Conservation (phyloP, 2,113 vertebrate species). For the Scophthalmus maximus region DNA sequence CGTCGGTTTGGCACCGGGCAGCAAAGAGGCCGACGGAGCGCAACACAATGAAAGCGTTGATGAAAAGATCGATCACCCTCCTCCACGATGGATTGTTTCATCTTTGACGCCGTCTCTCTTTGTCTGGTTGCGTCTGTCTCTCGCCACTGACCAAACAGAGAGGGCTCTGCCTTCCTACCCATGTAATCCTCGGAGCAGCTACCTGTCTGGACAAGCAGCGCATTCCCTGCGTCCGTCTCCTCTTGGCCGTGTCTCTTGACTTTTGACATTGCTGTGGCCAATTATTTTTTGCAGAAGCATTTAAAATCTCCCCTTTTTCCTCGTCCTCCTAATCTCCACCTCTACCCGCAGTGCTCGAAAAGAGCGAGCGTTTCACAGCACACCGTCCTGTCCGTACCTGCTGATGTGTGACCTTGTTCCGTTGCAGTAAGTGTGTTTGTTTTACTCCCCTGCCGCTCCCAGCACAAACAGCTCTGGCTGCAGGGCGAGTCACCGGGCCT, state of each 20-base stretch:
- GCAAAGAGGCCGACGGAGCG: background rate
- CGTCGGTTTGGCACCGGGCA: background rate
- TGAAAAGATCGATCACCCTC: slow-evolving; percentile 32
- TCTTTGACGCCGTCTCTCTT: slow-evolving; percentile 1
- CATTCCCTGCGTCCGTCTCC: slow-evolving; percentile 2
- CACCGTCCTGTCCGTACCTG: slow-evolving; percentile 30
- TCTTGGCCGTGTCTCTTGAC: background rate
- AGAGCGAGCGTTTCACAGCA: slow-evolving; percentile 32
- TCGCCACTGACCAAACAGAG: slow-evolving; percentile 29
- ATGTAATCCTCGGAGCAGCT: slow-evolving; percentile 13
- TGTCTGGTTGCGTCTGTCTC: slow-evolving; percentile 11
- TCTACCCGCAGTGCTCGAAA: background rate
- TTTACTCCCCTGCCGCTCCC: slow-evolving; percentile 66
- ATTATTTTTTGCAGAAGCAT: slow-evolving; percentile 17
- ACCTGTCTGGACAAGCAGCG: slow-evolving; percentile 40
- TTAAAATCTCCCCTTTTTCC: background rate
- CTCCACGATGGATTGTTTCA: background rate
- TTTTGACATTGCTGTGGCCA: background rate
- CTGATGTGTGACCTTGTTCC: slow-evolving; percentile 58
- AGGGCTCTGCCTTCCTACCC: slow-evolving; percentile 9
- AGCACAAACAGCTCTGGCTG: slow-evolving; percentile 60
- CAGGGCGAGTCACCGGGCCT: slow-evolving; percentile 17
- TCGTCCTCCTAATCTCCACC: background rate
- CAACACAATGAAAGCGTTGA: slow-evolving; percentile 32
- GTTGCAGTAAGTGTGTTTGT: slow-evolving; percentile 63